Percentiles rank a stretch among this genome's conserved stretches.
phyloP scores from a whole-genome alignment of 2,888 invertebrate species.

The Nudaria mundana region DNA sequence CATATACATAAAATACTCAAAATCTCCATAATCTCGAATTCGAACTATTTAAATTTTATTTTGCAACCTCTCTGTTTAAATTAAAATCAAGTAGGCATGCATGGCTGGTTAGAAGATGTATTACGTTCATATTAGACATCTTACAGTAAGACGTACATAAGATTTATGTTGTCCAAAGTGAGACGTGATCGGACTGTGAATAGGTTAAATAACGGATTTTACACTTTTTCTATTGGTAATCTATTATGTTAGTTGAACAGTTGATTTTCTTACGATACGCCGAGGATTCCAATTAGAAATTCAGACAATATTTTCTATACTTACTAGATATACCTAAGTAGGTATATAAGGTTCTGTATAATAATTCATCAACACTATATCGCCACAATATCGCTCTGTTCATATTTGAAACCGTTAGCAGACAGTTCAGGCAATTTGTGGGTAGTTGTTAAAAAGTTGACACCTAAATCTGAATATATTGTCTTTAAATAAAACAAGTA shows the following conservation, averaged over 20 bases:
- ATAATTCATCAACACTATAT: no score
- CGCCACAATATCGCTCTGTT: no score
- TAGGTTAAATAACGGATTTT: slow-evolving; percentile 19
- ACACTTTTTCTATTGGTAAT: slow-evolving; percentile 10
- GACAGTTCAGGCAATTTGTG: no score
- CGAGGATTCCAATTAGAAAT: not conserved
- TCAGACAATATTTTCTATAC: no score
- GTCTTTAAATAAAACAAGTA: no score
- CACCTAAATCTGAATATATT: no score
- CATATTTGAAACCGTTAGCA: no score
- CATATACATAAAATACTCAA: no score
- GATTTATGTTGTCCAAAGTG: slow-evolving; percentile 37
- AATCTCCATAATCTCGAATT: no score
- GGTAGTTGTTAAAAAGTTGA: no score
- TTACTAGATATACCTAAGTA: no score
- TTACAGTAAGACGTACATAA: slow-evolving; percentile 38
- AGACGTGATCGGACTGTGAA: slow-evolving; percentile 34
- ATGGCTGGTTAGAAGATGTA: slow-evolving; percentile 24
- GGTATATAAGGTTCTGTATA: no score
- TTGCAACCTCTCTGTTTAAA: slow-evolving; percentile 3
- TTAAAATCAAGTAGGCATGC: slow-evolving; percentile 17
- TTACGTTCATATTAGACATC: slow-evolving; percentile 27
- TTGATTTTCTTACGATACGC: slow-evolving; percentile 2
- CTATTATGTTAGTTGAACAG: slow-evolving; percentile 5
- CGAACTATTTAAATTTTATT: not conserved